A percentile compares a stretch with the other conserved stretches of the same genome.
phyloP scores from a whole-genome alignment of 2,888 invertebrate species.

The Drosophila prostipennis region DNA sequence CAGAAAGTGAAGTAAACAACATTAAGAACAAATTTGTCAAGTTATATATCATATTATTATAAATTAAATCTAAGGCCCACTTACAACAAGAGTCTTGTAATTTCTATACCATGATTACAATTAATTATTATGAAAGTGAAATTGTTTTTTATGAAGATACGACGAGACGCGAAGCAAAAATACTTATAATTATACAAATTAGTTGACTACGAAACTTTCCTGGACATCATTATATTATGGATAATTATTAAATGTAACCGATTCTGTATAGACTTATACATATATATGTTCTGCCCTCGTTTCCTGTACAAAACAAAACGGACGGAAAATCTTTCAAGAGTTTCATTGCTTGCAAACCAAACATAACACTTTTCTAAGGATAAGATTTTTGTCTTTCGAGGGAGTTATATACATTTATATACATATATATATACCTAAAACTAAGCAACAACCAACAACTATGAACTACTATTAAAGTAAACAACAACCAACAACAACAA shows the following conservation, averaged over 20 bases:
- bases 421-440: slow-evolving; percentile 19
- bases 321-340: slow-evolving; percentile 20
- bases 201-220: slow-evolving; percentile 45
- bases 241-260: slow-evolving; percentile 34
- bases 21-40: slow-evolving; percentile 41
- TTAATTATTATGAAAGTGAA: slow-evolving; percentile 26
- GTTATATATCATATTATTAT: slow-evolving; percentile 33
- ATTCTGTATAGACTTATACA: slow-evolving; percentile 32
- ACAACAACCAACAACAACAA: slow-evolving; percentile 13
- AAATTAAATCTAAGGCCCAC: slow-evolving; percentile 35
- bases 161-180: slow-evolving; percentile 9
- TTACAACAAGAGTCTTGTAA: slow-evolving; percentile 39
- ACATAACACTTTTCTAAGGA: slow-evolving; percentile 15
- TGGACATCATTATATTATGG: slow-evolving; percentile 43
- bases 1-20: slow-evolving; percentile 7
- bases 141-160: slow-evolving; percentile 22
- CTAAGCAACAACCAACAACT: slow-evolving; percentile 34
- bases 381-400: slow-evolving; percentile 16
- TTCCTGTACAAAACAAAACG: slow-evolving; percentile 36
- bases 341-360: slow-evolving; percentile 32
- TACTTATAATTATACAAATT: slow-evolving; percentile 40
- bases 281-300: slow-evolving; percentile 9
- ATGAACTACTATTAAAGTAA: slow-evolving; percentile 53
- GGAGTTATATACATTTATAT: slow-evolving; percentile 21
- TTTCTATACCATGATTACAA: slow-evolving; percentile 32